A percentile compares a stretch with the other conserved stretches of the same genome.
Conservation (phyloP, 2,888 invertebrate species). For the Tipula lateralis region DNA sequence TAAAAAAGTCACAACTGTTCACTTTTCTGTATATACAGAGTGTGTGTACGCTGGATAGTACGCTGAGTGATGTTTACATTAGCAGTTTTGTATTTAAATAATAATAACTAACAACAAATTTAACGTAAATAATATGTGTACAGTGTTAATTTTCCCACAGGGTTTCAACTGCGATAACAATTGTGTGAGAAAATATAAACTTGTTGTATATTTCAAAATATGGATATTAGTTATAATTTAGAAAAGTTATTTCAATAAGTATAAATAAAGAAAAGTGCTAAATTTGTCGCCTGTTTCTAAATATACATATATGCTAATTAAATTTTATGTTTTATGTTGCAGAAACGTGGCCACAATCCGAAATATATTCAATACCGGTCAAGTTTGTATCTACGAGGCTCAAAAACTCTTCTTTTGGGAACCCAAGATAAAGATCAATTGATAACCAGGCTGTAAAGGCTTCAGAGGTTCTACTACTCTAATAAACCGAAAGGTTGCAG, state of each 20-base stretch:
- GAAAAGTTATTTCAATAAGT: background rate
- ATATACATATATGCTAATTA: background rate
- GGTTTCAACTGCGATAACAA: background rate
- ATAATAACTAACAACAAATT: background rate
- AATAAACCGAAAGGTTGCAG: too few relatives aligned
- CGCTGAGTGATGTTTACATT: background rate
- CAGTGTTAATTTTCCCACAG: conserved; percentile 24
- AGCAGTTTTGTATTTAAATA: background rate
- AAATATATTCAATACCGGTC: too few relatives aligned
- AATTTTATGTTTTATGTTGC: background rate
- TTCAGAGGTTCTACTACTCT: too few relatives aligned
- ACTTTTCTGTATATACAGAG: background rate
- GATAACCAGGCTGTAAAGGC: too few relatives aligned
- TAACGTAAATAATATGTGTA: background rate
- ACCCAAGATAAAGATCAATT: too few relatives aligned
- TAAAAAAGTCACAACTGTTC: background rate
- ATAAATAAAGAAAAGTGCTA: background rate
- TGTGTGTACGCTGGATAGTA: background rate
- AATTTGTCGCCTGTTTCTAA: background rate
- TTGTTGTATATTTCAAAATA: background rate
- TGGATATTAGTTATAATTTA: background rate
- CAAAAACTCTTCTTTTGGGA: too few relatives aligned
- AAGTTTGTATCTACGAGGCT: too few relatives aligned
- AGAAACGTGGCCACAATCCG: too few relatives aligned
- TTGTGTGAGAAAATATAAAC: background rate